Base-by-base conservation (phyloP, 2,797 vertebrate genomes). In the Pipistrellus pygmaeus region DNA sequence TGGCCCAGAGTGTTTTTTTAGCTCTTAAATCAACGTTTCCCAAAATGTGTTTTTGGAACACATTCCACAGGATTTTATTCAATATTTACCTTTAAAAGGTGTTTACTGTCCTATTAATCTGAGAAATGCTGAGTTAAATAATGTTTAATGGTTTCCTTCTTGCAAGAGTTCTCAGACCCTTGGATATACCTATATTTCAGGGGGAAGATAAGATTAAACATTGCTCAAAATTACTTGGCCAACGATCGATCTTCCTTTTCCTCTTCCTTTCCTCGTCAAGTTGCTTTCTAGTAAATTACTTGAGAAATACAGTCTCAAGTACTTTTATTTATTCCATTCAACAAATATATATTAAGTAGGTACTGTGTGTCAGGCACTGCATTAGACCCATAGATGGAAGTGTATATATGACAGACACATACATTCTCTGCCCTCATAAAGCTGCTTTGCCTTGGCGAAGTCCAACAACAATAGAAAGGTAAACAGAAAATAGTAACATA, bases 41-140 rank as follows among this genome's bases (percentile, higher is more conserved):
- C 41, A 44, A 75, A 17, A n/a, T 66, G 38, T 68, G 57, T 62
- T 66, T 69, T 87, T 76, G 64, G 64, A 73, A 83, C n/a, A 64
- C 27, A 21, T 32, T 72, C 17, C 38, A 48, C 7, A 68, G 35
- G 53, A 46, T 96, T 23, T 89, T 66, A 46, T 27, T 71, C 35
- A 66, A 5, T 91, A 77, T 1, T 60, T 71, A 3, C 77, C 86
- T 75, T 32, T 5, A 60, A 41, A 75, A 51, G 10, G 2, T 21
- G 53, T 60, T 80, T 64, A 13, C 71, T 77, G 48, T 89, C 55
- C 48, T 80, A 5, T 88, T 62, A 80, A 41, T 81, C 88, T 80
- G 80, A 48, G 71, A 91, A 93, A 88, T 73, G 13, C 55, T 21
- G 6, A 44, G 2, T 38, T 95, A 71, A 91, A 25, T 87, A 62